These are phyloP conservation scores for Omphaloscelis lunosa DNA, from an alignment of 2,888 invertebrate genomes.

Conservation along the genomic window DNA sequence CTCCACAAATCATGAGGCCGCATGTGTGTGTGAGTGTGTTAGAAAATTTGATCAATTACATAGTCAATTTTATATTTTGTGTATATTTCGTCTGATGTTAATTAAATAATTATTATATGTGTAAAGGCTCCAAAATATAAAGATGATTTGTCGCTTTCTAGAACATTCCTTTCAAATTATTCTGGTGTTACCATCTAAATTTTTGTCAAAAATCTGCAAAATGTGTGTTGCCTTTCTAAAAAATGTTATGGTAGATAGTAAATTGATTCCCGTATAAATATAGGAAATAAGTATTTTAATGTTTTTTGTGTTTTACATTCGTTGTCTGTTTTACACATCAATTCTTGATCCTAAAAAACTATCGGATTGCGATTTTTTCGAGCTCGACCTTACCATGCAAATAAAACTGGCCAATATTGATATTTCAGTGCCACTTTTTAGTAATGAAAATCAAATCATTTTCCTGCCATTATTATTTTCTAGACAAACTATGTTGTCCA, in stretches of 20 bases:
- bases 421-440: not conserved
- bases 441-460: not conserved
- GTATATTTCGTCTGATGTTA: constrained; percentile 30
- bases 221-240: constrained; percentile 15
- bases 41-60: constrained; percentile 40
- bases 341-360: not conserved
- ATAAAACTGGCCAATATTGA: not conserved
- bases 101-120: constrained; percentile 18
- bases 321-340: constrained; percentile 2
- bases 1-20: not conserved
- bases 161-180: constrained; percentile 55
- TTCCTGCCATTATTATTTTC: not conserved
- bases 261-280: constrained; percentile 21
- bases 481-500: not conserved
- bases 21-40: constrained; percentile 11
- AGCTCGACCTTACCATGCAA: not conserved
- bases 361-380: not conserved
- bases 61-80: constrained; percentile 53
- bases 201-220: constrained; percentile 8
- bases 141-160: constrained; percentile 41
- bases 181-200: constrained; percentile 25
- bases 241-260: constrained; percentile 30
- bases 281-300: constrained; percentile 29
- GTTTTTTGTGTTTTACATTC: not conserved
- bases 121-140: constrained; percentile 41